Evolutionary conservation across 2,797 vertebrate genomes (phyloP).

Genomic region (Neomorphus geoffroyi): DNA sequence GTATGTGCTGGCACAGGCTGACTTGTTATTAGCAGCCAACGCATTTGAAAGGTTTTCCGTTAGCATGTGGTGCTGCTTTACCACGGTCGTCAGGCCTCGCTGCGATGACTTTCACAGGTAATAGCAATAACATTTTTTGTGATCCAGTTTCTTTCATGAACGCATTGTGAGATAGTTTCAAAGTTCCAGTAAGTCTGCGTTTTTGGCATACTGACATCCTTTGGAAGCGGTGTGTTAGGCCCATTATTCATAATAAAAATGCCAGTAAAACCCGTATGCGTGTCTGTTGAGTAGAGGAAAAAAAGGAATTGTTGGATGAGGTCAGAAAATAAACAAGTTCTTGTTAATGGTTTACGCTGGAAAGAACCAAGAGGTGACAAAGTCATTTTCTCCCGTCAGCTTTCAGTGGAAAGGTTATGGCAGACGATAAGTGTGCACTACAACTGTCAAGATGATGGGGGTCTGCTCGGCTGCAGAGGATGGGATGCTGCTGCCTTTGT

Average conservation of each 20-base stretch:
- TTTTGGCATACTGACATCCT: background rate
- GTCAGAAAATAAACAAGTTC: background rate
- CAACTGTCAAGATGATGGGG: background rate
- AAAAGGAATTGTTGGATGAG: background rate
- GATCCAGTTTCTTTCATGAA: background rate
- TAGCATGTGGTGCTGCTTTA: background rate
- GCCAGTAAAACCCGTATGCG: background rate
- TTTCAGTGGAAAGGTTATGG: background rate
- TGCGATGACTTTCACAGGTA: conserved; percentile 30
- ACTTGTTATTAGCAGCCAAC: background rate
- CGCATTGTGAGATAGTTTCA: background rate
- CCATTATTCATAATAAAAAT: background rate
- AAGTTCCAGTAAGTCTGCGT: background rate
- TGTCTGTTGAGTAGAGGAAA: background rate
- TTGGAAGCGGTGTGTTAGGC: background rate
- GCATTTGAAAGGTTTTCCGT: background rate
- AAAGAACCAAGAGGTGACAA: background rate
- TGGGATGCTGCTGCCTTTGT: background rate
- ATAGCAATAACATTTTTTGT: background rate
- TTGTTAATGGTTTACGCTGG: background rate
- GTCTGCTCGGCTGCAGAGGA: accelerated
- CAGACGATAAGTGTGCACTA: accelerated
- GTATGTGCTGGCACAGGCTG: background rate
- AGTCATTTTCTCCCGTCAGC: background rate
- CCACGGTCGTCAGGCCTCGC: background rate